phyloP scores from a whole-genome alignment of 2,888 invertebrate species.

The Syrista parreyssii region DNA sequence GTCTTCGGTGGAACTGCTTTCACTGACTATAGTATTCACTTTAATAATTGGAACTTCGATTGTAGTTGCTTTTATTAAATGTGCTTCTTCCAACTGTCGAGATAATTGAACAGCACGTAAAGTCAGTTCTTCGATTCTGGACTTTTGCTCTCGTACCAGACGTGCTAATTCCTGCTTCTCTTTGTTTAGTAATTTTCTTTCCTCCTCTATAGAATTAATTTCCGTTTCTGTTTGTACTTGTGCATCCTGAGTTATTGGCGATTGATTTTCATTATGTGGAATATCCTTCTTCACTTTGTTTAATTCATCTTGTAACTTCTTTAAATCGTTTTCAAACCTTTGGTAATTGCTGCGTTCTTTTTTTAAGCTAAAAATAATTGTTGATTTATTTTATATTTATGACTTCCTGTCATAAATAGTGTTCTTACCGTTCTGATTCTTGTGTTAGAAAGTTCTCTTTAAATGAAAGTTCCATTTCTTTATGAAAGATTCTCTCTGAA shows the following conservation, averaged over 20 bases:
- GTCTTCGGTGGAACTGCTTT: slow-evolving; percentile 62
- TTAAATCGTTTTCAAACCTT: slow-evolving; percentile 52
- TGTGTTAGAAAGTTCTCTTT: slow-evolving; percentile 53
- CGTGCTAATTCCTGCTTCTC: slow-evolving; percentile 54
- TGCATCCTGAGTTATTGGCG: slow-evolving; percentile 32
- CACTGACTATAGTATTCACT: slow-evolving; percentile 52
- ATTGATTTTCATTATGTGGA: slow-evolving; percentile 14
- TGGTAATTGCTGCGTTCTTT: slow-evolving; percentile 47
- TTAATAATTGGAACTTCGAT: slow-evolving; percentile 40
- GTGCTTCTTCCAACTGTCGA: slow-evolving; percentile 54
- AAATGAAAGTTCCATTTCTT: slow-evolving; percentile 50
- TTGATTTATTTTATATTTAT: background rate
- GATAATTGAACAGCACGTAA: slow-evolving; percentile 51
- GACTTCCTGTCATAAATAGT: background rate
- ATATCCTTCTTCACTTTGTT: slow-evolving; percentile 45
- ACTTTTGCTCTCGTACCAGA: slow-evolving; percentile 53
- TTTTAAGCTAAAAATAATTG: slow-evolving; percentile 48
- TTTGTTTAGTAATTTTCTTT: slow-evolving; percentile 41
- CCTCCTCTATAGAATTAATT: slow-evolving; percentile 29
- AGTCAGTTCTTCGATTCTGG: slow-evolving; percentile 58
- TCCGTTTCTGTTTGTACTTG: slow-evolving; percentile 55
- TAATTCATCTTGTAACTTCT: slow-evolving; percentile 54
- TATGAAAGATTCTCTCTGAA: slow-evolving; percentile 45
- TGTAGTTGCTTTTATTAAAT: slow-evolving; percentile 30
- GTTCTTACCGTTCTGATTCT: slow-evolving; percentile 51